Evolutionary conservation across 2,797 vertebrate genomes (phyloP).

Genomic region (Babyrousa celebensis): DNA sequence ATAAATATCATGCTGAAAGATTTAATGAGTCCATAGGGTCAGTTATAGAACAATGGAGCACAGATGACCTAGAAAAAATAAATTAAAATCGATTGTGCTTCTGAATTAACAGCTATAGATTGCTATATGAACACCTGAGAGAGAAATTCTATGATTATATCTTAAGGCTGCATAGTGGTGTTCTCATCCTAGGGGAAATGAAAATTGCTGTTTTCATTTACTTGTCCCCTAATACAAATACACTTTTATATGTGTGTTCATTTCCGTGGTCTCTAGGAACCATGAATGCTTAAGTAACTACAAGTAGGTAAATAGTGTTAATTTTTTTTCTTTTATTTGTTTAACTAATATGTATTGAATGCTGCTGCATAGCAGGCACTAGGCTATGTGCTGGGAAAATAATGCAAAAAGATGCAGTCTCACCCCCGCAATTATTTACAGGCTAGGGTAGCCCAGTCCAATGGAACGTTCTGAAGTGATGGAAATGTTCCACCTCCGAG

Average conservation of each 20-base stretch:
- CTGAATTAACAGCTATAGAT: slow-evolving; percentile 79
- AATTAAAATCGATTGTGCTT: slow-evolving; percentile 83
- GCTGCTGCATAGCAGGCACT: neutral
- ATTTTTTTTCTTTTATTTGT: slow-evolving; percentile 52
- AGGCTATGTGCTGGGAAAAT: neutral
- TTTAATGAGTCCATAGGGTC: slow-evolving; percentile 86
- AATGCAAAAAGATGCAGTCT: neutral
- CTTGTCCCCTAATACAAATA: slow-evolving; percentile 32
- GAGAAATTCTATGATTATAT: slow-evolving; percentile 78
- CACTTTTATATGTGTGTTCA: neutral
- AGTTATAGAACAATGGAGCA: slow-evolving; percentile 78
- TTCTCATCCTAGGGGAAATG: slow-evolving; percentile 65
- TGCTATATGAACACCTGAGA: slow-evolving; percentile 76
- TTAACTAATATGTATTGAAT: neutral
- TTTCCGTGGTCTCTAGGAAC: neutral
- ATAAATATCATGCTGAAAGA: slow-evolving; percentile 85
- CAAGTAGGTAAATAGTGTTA: neutral
- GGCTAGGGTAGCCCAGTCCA: neutral
- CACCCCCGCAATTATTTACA: neutral
- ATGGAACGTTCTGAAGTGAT: neutral
- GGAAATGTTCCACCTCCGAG: neutral
- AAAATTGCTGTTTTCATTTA: slow-evolving; percentile 66
- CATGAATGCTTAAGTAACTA: neutral
- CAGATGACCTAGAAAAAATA: slow-evolving; percentile 84
- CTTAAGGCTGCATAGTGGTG: slow-evolving; percentile 57